A percentile compares a stretch with the other conserved stretches of the same genome.
Conservation (phyloP, 2,797 vertebrate species). For the Cossypha polioptera region DNA sequence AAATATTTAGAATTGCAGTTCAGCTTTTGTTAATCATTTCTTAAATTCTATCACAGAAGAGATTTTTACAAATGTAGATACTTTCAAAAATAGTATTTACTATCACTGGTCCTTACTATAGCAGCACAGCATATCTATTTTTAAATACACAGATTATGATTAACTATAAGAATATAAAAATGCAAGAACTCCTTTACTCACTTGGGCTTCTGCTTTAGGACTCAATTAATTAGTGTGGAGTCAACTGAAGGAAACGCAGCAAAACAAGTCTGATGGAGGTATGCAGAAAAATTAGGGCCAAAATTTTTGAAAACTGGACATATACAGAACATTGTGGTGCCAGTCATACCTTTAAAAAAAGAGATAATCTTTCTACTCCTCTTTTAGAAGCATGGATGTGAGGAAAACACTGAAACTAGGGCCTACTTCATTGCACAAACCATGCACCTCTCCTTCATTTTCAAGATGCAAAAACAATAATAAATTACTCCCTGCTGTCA, state of each 20-base stretch:
- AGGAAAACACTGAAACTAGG: not conserved
- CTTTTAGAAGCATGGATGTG: not conserved
- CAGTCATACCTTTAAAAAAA: not conserved
- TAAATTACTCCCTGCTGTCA: not conserved
- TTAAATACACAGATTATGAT: not conserved
- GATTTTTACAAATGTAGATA: not conserved
- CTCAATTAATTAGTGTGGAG: not conserved
- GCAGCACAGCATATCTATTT: not conserved
- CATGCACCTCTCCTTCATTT: not conserved
- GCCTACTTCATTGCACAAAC: not conserved
- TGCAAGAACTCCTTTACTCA: not conserved
- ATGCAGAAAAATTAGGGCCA: not conserved
- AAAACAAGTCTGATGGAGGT: not conserved
- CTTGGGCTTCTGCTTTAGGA: not conserved
- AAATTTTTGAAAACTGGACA: not conserved
- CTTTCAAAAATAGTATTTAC: not conserved
- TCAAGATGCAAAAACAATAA: not conserved
- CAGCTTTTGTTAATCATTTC: not conserved
- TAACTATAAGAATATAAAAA: not conserved
- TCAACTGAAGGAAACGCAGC: not conserved
- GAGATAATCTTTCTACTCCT: not conserved
- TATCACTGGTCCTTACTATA: not conserved
- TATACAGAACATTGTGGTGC: not conserved
- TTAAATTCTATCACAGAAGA: not conserved
- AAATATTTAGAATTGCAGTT: not conserved